Percentiles rank a stretch among this genome's conserved stretches.
phyloP scores from a whole-genome alignment of 2,797 vertebrate genomes.

The Syncerus caffer region DNA sequence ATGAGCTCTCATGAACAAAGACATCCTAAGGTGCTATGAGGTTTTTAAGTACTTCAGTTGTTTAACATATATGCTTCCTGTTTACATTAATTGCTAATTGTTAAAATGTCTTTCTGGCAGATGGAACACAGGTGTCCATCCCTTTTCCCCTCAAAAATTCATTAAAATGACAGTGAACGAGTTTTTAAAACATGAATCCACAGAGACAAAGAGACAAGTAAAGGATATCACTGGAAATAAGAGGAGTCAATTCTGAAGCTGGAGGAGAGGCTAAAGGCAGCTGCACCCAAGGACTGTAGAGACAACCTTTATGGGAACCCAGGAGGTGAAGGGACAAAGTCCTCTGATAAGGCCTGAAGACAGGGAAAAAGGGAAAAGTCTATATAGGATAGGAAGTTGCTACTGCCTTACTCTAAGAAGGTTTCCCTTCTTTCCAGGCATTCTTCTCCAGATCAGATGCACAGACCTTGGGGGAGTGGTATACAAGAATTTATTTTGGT shows the following conservation, averaged over 20 bases:
- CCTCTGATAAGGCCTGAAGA: not conserved
- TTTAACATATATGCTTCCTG: not conserved
- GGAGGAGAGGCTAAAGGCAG: not conserved
- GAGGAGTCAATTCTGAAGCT: not conserved
- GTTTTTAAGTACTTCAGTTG: not conserved
- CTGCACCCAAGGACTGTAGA: fast-evolving
- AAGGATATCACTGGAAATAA: not conserved
- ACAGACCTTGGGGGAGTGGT: not conserved
- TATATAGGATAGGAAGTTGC: fast-evolving
- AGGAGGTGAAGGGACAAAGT: no score
- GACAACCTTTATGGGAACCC: not conserved
- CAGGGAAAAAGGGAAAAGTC: not conserved
- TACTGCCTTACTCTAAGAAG: not conserved
- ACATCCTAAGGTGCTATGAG: not conserved
- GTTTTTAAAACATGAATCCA: not conserved
- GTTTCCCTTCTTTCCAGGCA: not conserved
- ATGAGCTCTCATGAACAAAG: not conserved
- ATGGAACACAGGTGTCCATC: not conserved
- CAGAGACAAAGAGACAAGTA: not conserved
- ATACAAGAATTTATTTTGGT: no score
- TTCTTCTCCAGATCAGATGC: no score
- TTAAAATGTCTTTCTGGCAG: not conserved
- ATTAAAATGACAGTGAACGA: not conserved
- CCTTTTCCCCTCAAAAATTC: not conserved
- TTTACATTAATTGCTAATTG: not conserved